Evolutionary conservation across 2,888 invertebrate genomes (phyloP).

Genomic region (Patella caerulea): DNA sequence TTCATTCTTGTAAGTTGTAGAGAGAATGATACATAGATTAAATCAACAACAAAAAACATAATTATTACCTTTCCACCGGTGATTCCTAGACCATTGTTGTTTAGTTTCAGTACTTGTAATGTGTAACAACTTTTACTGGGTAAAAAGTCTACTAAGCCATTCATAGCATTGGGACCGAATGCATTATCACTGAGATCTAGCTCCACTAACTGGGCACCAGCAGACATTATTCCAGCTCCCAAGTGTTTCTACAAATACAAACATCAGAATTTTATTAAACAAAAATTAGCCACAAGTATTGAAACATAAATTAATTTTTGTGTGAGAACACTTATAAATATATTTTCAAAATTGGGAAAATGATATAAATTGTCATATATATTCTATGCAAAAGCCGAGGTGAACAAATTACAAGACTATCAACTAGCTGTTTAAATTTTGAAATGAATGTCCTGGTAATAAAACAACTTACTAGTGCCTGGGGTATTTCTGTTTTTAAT

Average conservation of each 20-base stretch:
- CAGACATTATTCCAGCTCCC: slow-evolving; percentile 85
- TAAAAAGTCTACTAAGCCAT: slow-evolving; percentile 86
- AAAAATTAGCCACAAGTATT: too few relatives aligned
- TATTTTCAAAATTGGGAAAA: too few relatives aligned
- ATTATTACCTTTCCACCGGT: slow-evolving; percentile 81
- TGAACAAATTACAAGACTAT: too few relatives aligned
- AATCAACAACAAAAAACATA: too few relatives aligned
- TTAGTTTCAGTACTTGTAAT: slow-evolving; percentile 85
- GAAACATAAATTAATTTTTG: too few relatives aligned
- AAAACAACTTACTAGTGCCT: slow-evolving; percentile 80
- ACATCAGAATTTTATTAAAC: background rate
- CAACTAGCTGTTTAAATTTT: too few relatives aligned
- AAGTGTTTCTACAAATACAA: slow-evolving; percentile 76
- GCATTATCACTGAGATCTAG: slow-evolving; percentile 98
- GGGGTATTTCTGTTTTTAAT: slow-evolving; percentile 94
- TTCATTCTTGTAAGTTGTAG: too few relatives aligned
- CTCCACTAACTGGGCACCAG: slow-evolving; percentile 84
- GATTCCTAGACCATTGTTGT: slow-evolving; percentile 96
- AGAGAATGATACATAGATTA: too few relatives aligned
- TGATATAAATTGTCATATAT: too few relatives aligned
- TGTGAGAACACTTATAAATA: too few relatives aligned
- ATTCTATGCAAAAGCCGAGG: too few relatives aligned
- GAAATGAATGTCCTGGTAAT: background rate
- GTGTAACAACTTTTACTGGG: slow-evolving; percentile 88
- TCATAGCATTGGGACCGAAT: slow-evolving; percentile 94